Evolutionary conservation across 2,797 vertebrate species (phyloP), one percentile per base, ranked within the genome.

Genomic region (Cetoscarus ocellatus): DNA sequence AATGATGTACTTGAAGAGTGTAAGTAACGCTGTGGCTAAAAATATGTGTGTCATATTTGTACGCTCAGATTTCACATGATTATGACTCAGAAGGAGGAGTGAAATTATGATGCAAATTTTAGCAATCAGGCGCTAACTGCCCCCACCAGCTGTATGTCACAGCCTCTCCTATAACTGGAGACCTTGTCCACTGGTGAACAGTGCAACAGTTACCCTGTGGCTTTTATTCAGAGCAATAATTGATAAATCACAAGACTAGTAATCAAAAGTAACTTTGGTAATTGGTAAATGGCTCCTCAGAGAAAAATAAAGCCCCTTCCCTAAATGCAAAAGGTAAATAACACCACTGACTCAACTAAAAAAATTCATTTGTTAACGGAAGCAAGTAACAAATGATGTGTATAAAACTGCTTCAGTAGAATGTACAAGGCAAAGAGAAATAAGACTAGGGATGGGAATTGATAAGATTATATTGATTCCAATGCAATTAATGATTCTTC

Each of bases 21-120:
- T 68, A 12, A 53, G 17, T 5, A n/a, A n/a, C 5, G 12, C 27
- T 38, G 14, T 49, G 57, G 40, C 34, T 45, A 49, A 18, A 49
- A 44, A 14, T 56, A 27, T 56, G 38, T 14, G 17, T 15, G 39
- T 47, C 1, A 47, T 11, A 17, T 36, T 27, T 6, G 39, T 44
- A n/a, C n/a, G 49, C 43, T 42, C n/a, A 59, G 10, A 65, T 47
- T 47, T 19, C 42, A 65, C 51, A n/a, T 34, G 48, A 27, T 57
- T 40, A 36, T 51, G 55, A 67, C 44, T 50, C 44, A 42, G 53
- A 18, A 8, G 19, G 49, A 34, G 15, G 15, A 43, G 38, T 34
- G 35, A 57, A 18, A 55, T 19, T 47, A 11, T 65, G 34, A 47
- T 10, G 8, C 14, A 67, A 42, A 43, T 35, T 14, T 39, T 43